These are phyloP conservation scores for Drosophila mimica DNA, from an alignment of 2,888 invertebrate species.

Conservation along the genomic window DNA sequence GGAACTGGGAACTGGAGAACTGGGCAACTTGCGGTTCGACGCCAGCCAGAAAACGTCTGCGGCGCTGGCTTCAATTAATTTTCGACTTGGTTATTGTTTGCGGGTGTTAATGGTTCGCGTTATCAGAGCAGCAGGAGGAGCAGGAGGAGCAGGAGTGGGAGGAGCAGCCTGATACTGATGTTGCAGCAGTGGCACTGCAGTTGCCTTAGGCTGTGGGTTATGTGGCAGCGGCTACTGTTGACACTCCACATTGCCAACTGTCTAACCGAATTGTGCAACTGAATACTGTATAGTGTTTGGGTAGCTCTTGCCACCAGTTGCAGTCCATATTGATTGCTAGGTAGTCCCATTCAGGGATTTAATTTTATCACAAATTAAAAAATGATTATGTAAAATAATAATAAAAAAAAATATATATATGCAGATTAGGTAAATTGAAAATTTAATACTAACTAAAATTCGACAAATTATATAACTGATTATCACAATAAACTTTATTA, in stretches of 20 bases:
- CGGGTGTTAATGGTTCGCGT: conserved; percentile 66
- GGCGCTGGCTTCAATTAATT: conserved; percentile 82
- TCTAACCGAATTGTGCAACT: neutral
- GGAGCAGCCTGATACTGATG: neutral
- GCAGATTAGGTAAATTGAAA: neutral
- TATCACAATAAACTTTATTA: too few relatives aligned
- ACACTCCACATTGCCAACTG: conserved; percentile 28
- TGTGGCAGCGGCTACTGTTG: conserved; percentile 46
- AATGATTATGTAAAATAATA: neutral
- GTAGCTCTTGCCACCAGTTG: conserved; percentile 13
- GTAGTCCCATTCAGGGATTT: neutral
- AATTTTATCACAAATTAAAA: neutral
- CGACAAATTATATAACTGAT: too few relatives aligned
- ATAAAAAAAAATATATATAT: too few relatives aligned
- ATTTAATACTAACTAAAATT: neutral
- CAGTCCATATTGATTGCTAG: neutral
- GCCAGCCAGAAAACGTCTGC: conserved; percentile 63
- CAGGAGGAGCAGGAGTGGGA: neutral
- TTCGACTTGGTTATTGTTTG: conserved; percentile 72
- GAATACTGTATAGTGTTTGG: conserved; percentile 23
- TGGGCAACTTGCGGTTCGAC: conserved; percentile 55
- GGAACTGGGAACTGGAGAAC: conserved; percentile 3
- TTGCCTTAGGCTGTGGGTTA: conserved; percentile 44
- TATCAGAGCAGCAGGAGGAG: conserved; percentile 25
- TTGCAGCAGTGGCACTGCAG: conserved; percentile 20